Conservation (phyloP, 2,888 invertebrate species). For the Apotomis turbidana region DNA sequence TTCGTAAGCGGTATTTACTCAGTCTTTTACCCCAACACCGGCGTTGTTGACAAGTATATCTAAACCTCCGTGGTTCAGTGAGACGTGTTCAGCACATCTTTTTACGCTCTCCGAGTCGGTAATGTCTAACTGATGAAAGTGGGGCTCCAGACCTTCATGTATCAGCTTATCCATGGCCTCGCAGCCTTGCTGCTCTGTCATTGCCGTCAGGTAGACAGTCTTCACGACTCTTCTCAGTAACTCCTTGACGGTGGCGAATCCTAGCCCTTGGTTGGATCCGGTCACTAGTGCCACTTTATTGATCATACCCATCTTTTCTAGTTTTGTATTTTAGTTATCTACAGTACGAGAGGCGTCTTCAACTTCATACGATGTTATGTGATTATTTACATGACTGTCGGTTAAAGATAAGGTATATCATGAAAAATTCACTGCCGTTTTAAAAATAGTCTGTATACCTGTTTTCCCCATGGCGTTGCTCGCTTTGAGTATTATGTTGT, state of each 20-base stretch:
- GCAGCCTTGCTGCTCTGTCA: conserved; percentile 79
- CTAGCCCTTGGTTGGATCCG: conserved; percentile 87
- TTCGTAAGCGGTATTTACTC: no score
- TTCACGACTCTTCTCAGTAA: conserved; percentile 85
- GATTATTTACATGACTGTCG: no score
- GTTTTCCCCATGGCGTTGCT: no score
- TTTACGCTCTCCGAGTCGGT: conserved; percentile 49
- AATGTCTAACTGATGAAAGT: conserved; percentile 53
- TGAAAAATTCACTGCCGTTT: no score
- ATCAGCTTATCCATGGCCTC: conserved; percentile 81
- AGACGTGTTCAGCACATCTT: conserved; percentile 48
- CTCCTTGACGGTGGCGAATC: conserved; percentile 84
- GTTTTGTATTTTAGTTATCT: no score
- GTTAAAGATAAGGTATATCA: not conserved
- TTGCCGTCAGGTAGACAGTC: conserved; percentile 85
- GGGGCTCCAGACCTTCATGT: conserved; percentile 70
- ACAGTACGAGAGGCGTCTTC: no score
- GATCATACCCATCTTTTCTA: conserved; percentile 3
- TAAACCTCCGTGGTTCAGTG: conserved; percentile 51
- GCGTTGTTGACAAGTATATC: conserved; percentile 55
- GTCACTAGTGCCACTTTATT: conserved; percentile 76
- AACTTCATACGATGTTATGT: no score
- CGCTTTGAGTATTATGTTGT: no score
- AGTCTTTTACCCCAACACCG: no score
- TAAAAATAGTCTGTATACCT: no score